phyloP scores from a whole-genome alignment of 2,888 invertebrate genomes.

The Leucophenga montana region DNA sequence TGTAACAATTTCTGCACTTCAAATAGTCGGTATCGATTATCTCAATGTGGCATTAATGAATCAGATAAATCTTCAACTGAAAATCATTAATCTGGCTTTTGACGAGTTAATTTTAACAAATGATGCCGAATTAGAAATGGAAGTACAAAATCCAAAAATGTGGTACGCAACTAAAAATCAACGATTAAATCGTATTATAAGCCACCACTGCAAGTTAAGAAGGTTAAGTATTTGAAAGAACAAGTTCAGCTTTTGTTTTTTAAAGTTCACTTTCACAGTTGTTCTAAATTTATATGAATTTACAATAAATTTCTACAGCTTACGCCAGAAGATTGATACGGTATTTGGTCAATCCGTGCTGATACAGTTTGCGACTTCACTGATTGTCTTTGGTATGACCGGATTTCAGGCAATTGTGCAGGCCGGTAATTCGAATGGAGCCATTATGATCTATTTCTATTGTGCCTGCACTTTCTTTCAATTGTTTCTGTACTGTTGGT shows the following conservation, averaged over 20 bases:
- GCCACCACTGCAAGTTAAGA: constrained; percentile 56
- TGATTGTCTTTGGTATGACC: constrained; percentile 60
- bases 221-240: no score
- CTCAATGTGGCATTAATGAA: constrained; percentile 60
- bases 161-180: no score
- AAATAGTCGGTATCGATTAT: constrained; percentile 56
- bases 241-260: no score
- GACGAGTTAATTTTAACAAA: no score
- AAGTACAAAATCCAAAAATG: no score
- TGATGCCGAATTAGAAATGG: no score
- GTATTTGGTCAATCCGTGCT: constrained; percentile 55
- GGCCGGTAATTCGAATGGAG: constrained; percentile 45
- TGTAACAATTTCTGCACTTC: constrained; percentile 47
- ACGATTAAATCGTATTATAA: constrained; percentile 48
- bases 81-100: constrained; percentile 57
- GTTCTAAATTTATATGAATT: no score
- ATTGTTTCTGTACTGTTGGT: constrained; percentile 62
- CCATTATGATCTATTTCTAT: constrained; percentile 56
- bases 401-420: constrained; percentile 58
- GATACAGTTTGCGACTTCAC: constrained; percentile 57
- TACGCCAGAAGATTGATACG: constrained; percentile 45
- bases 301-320: background rate
- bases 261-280: no score
- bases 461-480: constrained; percentile 58
- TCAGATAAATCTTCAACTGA: constrained; percentile 61